These are phyloP conservation scores for Dolichallabes microphthalmus DNA, from an alignment of 2,113 vertebrate genomes.

Conservation along the genomic window DNA sequence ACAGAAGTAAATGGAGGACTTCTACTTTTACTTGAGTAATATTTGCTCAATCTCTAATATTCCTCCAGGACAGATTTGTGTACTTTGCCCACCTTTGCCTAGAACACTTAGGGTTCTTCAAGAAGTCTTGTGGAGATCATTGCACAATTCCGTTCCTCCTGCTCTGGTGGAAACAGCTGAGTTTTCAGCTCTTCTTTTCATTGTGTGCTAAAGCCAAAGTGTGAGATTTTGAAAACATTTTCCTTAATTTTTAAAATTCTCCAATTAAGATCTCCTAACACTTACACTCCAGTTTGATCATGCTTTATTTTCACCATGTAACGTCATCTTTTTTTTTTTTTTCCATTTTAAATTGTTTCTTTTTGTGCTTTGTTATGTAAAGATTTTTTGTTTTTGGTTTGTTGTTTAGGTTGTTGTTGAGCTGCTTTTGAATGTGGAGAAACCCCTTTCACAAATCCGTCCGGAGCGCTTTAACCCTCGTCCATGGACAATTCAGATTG, in stretches of 20 bases:
- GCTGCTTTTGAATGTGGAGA: background rate
- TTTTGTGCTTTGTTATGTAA: background rate
- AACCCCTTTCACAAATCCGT: background rate
- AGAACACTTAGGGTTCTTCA: background rate
- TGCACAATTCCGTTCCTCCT: background rate
- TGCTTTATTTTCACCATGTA: background rate
- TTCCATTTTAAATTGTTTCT: background rate
- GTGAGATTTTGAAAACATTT: background rate
- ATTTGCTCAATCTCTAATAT: too few species aligned
- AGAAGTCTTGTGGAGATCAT: background rate
- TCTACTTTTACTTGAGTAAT: too few species aligned
- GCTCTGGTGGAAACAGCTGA: too few species aligned
- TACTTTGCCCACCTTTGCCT: too few species aligned
- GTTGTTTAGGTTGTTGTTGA: background rate
- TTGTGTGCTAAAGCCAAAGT: background rate
- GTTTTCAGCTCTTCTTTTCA: too few species aligned
- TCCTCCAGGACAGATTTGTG: too few species aligned
- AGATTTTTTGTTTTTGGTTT: background rate
- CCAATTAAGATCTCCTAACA: background rate
- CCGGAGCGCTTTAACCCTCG: background rate
- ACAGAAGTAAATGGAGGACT: too few species aligned
- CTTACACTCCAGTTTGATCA: background rate
- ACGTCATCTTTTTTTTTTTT: background rate
- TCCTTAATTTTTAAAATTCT: background rate
- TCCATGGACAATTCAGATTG: slow-evolving; percentile 15